A percentile compares a stretch with the other conserved stretches of the same genome.
phyloP scores from a whole-genome alignment of 2,113 vertebrate species.

The Dipodomys stephensi region DNA sequence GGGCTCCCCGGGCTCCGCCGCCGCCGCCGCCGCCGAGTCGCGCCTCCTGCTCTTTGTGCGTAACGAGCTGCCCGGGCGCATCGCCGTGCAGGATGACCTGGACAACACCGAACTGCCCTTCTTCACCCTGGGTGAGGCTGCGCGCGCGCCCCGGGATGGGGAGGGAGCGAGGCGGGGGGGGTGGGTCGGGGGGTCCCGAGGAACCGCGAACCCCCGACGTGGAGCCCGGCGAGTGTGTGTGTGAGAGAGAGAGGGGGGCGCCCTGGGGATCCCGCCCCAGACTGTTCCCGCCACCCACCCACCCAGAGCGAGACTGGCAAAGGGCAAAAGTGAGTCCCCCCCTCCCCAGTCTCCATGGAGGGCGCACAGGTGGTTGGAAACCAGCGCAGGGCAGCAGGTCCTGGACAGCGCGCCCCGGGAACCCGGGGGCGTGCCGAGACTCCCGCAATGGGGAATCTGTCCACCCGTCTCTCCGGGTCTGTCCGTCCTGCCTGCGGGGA shows the following conservation, averaged over 20 bases:
- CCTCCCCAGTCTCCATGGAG: neutral
- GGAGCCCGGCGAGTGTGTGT: no score
- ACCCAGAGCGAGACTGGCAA: neutral
- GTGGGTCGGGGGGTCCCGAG: no score
- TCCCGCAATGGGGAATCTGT: neutral
- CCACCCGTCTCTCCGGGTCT: neutral
- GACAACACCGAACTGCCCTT: conserved; percentile 99
- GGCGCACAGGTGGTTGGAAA: conserved; percentile 79
- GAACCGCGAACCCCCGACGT: no score
- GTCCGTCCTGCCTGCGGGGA: neutral
- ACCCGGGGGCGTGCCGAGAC: conserved; percentile 52
- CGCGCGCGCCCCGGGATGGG: neutral
- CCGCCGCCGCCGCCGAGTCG: conserved; percentile 92
- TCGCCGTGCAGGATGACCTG: conserved; percentile 98
- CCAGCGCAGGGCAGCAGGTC: conserved; percentile 28
- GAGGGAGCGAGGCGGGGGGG: no score
- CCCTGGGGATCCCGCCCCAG: conserved; percentile 57
- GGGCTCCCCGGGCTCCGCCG: conserved; percentile 84
- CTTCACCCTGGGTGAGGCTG: conserved; percentile 96
- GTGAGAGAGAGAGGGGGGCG: neutral
- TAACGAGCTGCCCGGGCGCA: conserved; percentile 95
- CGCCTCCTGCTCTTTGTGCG: conserved; percentile 96
- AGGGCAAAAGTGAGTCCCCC: conserved; percentile 24
- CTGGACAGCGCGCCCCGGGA: conserved; percentile 3
- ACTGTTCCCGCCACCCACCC: neutral